Conservation (phyloP, 2,888 invertebrate genomes). For the Nysson spinosus region DNA sequence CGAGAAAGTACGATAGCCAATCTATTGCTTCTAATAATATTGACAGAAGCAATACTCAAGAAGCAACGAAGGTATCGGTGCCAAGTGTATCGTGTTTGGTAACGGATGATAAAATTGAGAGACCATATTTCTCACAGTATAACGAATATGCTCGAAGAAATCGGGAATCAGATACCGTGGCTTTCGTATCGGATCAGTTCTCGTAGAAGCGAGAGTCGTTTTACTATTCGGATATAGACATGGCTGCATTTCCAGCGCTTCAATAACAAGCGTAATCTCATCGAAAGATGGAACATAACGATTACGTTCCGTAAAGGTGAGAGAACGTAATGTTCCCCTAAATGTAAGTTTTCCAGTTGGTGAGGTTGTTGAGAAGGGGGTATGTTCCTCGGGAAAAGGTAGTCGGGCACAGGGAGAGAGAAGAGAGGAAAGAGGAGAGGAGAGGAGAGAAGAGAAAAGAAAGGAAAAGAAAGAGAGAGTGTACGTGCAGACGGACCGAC, state of each 20-base stretch:
- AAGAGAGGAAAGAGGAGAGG: slow-evolving; percentile 2
- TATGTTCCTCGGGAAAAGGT: slow-evolving; percentile 32
- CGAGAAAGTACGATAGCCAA: background rate
- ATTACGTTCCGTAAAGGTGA: slow-evolving; percentile 3
- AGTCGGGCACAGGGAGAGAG: background rate
- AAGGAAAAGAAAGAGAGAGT: slow-evolving; percentile 17
- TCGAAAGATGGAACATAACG: slow-evolving; percentile 3
- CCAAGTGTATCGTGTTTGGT: background rate
- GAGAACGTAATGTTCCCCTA: background rate
- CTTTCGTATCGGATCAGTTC: background rate
- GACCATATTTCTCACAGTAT: background rate
- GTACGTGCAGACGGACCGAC: slow-evolving; percentile 41
- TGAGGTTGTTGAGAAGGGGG: slow-evolving; percentile 25
- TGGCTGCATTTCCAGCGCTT: slow-evolving; percentile 27
- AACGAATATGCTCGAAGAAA: background rate
- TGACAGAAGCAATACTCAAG: slow-evolving; percentile 1
- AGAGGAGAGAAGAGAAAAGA: background rate
- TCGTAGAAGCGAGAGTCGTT: background rate
- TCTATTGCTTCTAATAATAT: background rate
- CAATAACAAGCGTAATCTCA: background rate
- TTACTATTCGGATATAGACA: slow-evolving; percentile 19
- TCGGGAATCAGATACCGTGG: background rate
- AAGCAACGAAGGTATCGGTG: background rate
- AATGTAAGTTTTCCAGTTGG: slow-evolving; percentile 41
- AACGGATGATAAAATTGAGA: background rate